Evolutionary conservation across 2,888 invertebrate species (phyloP).

Genomic region (Meteorus cinctellus): DNA sequence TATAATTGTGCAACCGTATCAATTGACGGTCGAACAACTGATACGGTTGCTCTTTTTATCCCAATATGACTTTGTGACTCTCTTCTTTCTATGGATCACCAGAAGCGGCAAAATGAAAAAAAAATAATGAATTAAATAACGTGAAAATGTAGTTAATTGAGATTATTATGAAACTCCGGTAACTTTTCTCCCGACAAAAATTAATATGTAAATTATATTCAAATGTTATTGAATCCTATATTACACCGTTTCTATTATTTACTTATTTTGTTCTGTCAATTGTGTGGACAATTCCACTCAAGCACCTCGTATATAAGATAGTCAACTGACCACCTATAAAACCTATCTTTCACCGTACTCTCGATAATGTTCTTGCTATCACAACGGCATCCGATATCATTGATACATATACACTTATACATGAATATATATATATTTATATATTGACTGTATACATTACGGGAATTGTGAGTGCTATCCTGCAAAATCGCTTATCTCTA

Average conservation of each 20-base stretch:
- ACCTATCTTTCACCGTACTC: slow-evolving; percentile 35
- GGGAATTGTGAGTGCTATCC: slow-evolving; percentile 47
- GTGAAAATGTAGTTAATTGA: too few species aligned
- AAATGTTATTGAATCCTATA: not conserved
- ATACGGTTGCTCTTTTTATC: not conserved
- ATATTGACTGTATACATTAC: slow-evolving; percentile 42
- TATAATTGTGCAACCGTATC: not conserved
- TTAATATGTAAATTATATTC: not conserved
- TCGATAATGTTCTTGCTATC: slow-evolving; percentile 42
- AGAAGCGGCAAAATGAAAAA: too few species aligned
- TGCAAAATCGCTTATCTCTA: slow-evolving; percentile 52
- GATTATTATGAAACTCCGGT: too few species aligned
- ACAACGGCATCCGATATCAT: slow-evolving; percentile 41
- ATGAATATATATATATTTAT: slow-evolving; percentile 1
- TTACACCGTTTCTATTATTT: not conserved
- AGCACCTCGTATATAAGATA: slow-evolving; percentile 1
- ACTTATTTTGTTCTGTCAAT: not conserved
- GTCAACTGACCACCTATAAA: slow-evolving; percentile 31
- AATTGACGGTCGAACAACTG: not conserved
- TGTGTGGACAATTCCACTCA: not conserved
- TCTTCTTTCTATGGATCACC: not conserved
- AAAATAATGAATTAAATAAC: too few species aligned
- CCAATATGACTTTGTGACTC: not conserved
- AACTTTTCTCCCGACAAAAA: too few species aligned
- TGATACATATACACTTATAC: not conserved